phyloP scores from a whole-genome alignment of 2,797 vertebrate genomes.

The Ptychadena robeensis region DNA sequence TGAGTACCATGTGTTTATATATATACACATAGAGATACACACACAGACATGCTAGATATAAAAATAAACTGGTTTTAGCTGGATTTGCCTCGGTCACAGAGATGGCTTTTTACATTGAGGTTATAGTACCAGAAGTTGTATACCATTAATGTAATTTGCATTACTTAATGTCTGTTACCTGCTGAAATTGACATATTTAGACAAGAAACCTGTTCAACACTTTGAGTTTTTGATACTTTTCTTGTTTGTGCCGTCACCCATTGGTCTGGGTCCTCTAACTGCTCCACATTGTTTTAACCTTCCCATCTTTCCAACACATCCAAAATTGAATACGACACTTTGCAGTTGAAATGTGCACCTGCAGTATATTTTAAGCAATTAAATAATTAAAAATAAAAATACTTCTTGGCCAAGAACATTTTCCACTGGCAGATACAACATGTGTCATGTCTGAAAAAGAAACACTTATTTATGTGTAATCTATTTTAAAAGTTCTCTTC shows the following conservation, averaged over 20 bases:
- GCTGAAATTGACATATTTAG: background rate
- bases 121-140: too few relatives aligned
- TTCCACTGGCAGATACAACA: background rate
- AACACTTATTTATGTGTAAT: background rate
- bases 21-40: too few relatives aligned
- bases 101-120: too few relatives aligned
- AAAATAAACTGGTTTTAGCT: too few relatives aligned
- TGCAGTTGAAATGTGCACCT: constrained; percentile 25
- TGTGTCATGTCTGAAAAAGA: background rate
- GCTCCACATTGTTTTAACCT: constrained; percentile 25
- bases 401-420: background rate
- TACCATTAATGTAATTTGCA: constrained; percentile 55
- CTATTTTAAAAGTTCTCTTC: background rate
- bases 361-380: constrained; percentile 14
- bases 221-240: constrained; percentile 19
- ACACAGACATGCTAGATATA: too few relatives aligned
- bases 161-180: constrained; percentile 38
- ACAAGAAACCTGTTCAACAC: constrained; percentile 49
- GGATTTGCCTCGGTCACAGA: too few relatives aligned
- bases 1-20: too few relatives aligned
- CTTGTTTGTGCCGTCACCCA: background rate
- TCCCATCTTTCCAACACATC: constrained; percentile 12
- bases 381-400: constrained; percentile 28
- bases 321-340: background rate
- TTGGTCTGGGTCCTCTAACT: constrained; percentile 22